Conservation (phyloP, 2,888 invertebrate genomes). For the Smittia sp. region DNA sequence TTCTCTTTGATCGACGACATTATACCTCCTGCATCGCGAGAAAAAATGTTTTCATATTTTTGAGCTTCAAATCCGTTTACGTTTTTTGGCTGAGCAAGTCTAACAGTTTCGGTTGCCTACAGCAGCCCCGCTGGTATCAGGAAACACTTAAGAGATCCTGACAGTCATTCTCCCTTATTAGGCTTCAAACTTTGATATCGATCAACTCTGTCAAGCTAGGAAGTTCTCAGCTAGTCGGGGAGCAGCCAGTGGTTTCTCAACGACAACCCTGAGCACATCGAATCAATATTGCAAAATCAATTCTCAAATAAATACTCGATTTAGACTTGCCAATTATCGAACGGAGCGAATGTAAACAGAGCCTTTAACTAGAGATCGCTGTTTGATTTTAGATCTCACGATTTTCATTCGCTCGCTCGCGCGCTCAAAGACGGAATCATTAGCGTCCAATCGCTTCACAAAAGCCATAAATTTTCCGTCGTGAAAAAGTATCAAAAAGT, state of each 20-base stretch:
- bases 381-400: conserved; percentile 12
- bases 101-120: too few species aligned
- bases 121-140: too few species aligned
- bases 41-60: too few species aligned
- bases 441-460: not conserved
- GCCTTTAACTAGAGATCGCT: not conserved
- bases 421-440: conserved; percentile 11
- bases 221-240: too few species aligned
- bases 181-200: too few species aligned
- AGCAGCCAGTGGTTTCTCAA: not conserved
- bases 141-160: too few species aligned
- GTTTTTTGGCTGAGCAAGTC: too few species aligned
- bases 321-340: conserved; percentile 21
- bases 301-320: not conserved
- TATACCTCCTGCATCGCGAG: too few species aligned
- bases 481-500: not conserved
- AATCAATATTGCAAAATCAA: not conserved
- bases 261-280: not conserved
- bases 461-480: conserved; percentile 19
- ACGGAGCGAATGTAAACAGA: not conserved
- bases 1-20: too few species aligned
- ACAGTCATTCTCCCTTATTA: too few species aligned
- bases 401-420: not conserved
- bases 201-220: too few species aligned
- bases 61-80: too few species aligned